Evolutionary conservation across 2,797 vertebrate species (phyloP).

Genomic region (Merluccius polli): DNA sequence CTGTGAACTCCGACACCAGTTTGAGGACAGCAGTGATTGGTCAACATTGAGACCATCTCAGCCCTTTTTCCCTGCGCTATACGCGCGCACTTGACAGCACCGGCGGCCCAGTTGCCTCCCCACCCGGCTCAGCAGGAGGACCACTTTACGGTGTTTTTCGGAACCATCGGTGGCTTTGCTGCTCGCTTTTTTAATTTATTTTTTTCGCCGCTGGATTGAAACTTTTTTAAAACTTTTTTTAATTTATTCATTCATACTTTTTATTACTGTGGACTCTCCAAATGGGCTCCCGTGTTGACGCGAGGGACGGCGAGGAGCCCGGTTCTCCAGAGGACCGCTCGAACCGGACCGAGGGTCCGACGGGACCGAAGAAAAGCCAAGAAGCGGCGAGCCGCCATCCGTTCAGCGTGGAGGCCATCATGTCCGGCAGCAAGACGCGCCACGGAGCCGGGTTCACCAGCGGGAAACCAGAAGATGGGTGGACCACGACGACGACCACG

Average conservation of each 20-base stretch:
- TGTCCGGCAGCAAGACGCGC: slow-evolving; percentile 56
- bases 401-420: slow-evolving; percentile 78
- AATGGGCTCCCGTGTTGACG: slow-evolving; percentile 37
- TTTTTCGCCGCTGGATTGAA: not conserved
- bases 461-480: slow-evolving; percentile 28
- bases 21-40: slow-evolving; percentile 59
- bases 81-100: not conserved
- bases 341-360: slow-evolving; percentile 32
- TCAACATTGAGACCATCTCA: slow-evolving; percentile 35
- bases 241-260: not conserved
- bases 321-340: slow-evolving; percentile 56
- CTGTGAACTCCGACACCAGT: slow-evolving; percentile 23
- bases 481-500: too few species aligned
- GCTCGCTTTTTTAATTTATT: not conserved
- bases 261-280: not conserved
- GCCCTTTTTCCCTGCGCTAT: not conserved
- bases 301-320: slow-evolving; percentile 30
- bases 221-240: not conserved
- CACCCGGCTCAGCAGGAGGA: not conserved
- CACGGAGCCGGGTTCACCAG: not conserved
- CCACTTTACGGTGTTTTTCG: not conserved
- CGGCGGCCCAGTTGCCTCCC: not conserved
- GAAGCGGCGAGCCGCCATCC: slow-evolving; percentile 53
- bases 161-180: not conserved
- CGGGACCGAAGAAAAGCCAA: slow-evolving; percentile 49